Evolutionary conservation across 2,113 vertebrate species (phyloP).

Genomic region (Ciconia stormi): DNA sequence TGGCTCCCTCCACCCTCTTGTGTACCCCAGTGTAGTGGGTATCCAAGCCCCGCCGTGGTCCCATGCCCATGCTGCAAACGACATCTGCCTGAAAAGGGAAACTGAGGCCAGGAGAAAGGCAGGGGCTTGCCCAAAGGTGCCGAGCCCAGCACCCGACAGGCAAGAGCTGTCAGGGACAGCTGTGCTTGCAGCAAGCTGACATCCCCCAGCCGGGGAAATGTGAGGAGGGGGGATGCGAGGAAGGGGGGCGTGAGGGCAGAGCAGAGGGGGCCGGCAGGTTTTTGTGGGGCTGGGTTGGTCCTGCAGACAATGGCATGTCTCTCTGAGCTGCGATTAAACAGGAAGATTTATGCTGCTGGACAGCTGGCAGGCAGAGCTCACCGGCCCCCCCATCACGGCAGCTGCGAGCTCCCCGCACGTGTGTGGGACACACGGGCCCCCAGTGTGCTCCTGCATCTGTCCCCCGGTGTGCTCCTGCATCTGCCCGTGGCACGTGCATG

Average conservation of each 20-base stretch:
- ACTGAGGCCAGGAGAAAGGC: neutral
- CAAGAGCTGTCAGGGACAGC: neutral
- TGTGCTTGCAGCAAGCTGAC: neutral
- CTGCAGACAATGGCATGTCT: slow-evolving; percentile 78
- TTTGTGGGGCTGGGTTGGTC: slow-evolving; percentile 25
- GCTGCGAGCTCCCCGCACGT: neutral
- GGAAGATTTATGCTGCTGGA: slow-evolving; percentile 67
- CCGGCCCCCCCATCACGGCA: neutral
- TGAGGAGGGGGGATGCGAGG: neutral
- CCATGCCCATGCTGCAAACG: accelerated
- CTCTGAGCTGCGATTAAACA: slow-evolving; percentile 74
- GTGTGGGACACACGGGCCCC: accelerated
- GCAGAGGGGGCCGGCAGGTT: slow-evolving; percentile 81
- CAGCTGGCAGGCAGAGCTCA: slow-evolving; percentile 76
- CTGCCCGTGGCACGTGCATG: neutral
- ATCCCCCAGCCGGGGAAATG: neutral
- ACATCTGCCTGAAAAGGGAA: neutral
- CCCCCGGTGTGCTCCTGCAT: accelerated
- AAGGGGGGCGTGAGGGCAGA: slow-evolving; percentile 37
- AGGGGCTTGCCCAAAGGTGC: neutral
- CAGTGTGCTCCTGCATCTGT: neutral
- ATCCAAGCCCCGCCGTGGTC: neutral
- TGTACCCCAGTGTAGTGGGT: accelerated
- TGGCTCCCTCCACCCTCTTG: accelerated
- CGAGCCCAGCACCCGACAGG: accelerated